Percentiles rank a stretch among this genome's conserved stretches.
These are phyloP conservation scores for Euplexia lucipara DNA, from an alignment of 2,888 invertebrate genomes.

Conservation along the genomic window DNA sequence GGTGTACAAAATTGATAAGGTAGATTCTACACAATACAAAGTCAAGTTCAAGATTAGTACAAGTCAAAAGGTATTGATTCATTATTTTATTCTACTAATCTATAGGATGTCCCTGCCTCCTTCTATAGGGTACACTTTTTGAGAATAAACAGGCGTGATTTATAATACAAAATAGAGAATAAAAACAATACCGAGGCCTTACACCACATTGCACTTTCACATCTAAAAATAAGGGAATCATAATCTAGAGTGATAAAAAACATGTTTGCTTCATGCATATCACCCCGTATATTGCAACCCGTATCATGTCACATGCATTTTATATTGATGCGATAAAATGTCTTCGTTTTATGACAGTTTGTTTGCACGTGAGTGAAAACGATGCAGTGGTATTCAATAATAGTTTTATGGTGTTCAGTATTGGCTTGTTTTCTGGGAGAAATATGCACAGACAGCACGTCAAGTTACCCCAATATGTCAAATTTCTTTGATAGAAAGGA, in stretches of 20 bases:
- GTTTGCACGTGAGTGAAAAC: conserved; percentile 16
- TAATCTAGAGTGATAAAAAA: conserved; percentile 34
- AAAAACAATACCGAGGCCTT: not conserved
- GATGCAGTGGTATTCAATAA: not conserved
- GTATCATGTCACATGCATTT: conserved; percentile 51
- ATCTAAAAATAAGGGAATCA: not conserved
- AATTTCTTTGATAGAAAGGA: no score
- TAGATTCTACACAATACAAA: no score
- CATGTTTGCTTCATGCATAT: conserved; percentile 11
- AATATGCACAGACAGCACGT: no score
- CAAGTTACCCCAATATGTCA: no score
- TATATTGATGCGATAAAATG: conserved; percentile 45
- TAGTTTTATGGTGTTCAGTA: not conserved
- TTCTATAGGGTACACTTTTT: no score
- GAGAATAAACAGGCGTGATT: no score
- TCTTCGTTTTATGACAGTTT: conserved; percentile 16
- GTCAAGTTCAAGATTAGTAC: no score
- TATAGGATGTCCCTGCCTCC: no score
- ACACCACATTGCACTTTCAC: conserved; percentile 38
- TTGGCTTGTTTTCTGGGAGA: not conserved
- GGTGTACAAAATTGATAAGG: no score
- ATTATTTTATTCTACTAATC: no score
- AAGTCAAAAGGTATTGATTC: no score
- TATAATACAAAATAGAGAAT: no score
- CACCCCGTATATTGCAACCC: conserved; percentile 53